Evolutionary conservation across 2,888 invertebrate species (phyloP).

Genomic region (Teleiodes luculella): DNA sequence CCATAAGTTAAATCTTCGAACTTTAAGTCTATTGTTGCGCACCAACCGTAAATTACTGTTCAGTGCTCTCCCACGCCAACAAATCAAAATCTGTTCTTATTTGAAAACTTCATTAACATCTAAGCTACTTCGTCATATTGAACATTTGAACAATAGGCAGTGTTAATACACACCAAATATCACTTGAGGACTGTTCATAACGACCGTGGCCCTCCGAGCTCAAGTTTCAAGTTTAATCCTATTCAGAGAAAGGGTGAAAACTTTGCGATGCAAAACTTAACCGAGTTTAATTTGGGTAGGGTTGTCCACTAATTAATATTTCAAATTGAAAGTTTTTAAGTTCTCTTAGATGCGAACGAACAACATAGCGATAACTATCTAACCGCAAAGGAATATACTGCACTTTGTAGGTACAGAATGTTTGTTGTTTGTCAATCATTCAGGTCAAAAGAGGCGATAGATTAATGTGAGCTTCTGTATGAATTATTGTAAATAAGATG

Average conservation of each 20-base stretch:
- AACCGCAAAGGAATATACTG: too few relatives aligned
- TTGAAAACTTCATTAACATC: background rate
- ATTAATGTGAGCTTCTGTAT: too few relatives aligned
- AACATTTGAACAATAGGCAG: background rate
- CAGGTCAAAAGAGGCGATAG: too few relatives aligned
- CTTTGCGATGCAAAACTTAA: constrained; percentile 36
- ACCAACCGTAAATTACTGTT: too few relatives aligned
- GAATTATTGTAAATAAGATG: too few relatives aligned
- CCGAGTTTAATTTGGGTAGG: constrained; percentile 32
- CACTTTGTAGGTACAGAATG: too few relatives aligned
- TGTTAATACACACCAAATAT: background rate
- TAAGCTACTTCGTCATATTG: background rate
- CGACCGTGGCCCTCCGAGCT: background rate
- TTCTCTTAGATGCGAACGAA: too few relatives aligned
- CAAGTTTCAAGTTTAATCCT: constrained; percentile 32
- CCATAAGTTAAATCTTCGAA: too few relatives aligned
- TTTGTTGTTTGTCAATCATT: too few relatives aligned
- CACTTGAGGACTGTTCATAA: background rate
- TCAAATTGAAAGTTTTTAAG: background rate
- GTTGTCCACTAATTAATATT: constrained; percentile 12
- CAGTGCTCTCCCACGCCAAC: background rate
- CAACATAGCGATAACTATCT: too few relatives aligned
- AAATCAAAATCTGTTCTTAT: background rate
- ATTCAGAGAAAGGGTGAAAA: constrained; percentile 34
- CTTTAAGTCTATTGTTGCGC: too few relatives aligned